A percentile compares a stretch with the other conserved stretches of the same genome.
phyloP scores from a whole-genome alignment of 2,113 vertebrate species.

The Recurvirostra avosetta region DNA sequence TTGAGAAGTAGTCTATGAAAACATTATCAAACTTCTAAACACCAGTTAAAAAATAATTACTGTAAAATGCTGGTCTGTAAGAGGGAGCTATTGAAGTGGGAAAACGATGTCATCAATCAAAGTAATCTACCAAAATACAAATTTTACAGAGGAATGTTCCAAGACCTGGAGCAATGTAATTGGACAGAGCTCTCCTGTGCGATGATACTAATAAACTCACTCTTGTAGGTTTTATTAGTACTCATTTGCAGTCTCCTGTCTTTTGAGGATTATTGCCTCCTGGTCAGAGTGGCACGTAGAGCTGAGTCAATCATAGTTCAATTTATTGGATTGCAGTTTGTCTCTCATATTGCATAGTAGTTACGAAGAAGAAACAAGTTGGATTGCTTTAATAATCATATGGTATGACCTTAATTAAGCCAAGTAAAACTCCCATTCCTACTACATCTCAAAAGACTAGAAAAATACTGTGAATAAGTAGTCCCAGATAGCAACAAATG shows the following conservation, averaged over 20 bases:
- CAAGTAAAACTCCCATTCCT: not conserved
- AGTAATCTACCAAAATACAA: not conserved
- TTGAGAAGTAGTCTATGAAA: not conserved
- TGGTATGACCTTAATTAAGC: not conserved
- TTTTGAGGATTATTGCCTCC: slow-evolving; percentile 3
- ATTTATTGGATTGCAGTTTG: not conserved
- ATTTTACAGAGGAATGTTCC: not conserved
- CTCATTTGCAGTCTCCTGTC: not conserved
- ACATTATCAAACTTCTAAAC: not conserved
- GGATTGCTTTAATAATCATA: slow-evolving; percentile 10
- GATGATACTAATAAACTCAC: not conserved
- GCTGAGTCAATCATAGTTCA: slow-evolving; percentile 4
- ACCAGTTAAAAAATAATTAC: not conserved
- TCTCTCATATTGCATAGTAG: not conserved
- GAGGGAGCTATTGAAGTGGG: not conserved
- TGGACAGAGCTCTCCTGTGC: not conserved
- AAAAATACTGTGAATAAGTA: not conserved
- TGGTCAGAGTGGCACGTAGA: slow-evolving; percentile 1
- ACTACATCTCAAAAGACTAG: not conserved
- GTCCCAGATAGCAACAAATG: not conserved
- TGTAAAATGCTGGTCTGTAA: not conserved
- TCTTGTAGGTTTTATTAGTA: not conserved
- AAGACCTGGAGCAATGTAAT: not conserved
- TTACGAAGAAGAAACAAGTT: not conserved
- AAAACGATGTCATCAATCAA: not conserved